These are phyloP conservation scores for Emydura subglobosa DNA, from an alignment of 2,113 vertebrate genomes.

Conservation along the genomic window DNA sequence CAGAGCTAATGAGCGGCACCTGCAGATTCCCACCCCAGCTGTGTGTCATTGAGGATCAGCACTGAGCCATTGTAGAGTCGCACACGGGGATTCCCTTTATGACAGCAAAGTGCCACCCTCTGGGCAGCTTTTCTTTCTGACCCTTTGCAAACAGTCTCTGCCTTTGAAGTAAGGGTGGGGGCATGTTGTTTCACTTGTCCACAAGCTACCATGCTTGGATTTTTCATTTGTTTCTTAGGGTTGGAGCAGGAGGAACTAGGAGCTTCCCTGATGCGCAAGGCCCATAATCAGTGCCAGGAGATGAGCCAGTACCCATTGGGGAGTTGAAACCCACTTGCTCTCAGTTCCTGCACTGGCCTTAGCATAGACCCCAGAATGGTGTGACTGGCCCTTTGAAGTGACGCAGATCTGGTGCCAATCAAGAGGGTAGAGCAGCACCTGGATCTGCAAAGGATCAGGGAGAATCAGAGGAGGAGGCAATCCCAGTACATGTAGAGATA, in stretches of 20 bases:
- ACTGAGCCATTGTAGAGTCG: not conserved
- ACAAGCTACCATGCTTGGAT: not conserved
- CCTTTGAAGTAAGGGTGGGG: not conserved
- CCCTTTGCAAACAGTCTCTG: not conserved
- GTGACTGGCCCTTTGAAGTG: not conserved
- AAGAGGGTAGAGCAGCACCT: not conserved
- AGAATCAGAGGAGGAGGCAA: not conserved
- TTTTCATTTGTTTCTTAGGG: accelerated
- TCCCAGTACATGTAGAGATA: not conserved
- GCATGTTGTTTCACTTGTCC: not conserved
- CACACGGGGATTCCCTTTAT: accelerated
- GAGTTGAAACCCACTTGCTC: not conserved
- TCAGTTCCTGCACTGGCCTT: not conserved
- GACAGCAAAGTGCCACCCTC: accelerated
- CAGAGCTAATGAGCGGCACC: not conserved
- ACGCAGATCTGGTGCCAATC: not conserved
- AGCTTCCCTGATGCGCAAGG: accelerated
- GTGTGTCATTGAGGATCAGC: accelerated
- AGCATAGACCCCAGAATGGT: no score
- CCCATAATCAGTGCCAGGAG: not conserved
- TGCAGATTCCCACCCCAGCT: not conserved
- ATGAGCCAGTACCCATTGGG: not conserved
- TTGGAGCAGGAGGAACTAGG: accelerated
- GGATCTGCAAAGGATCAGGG: not conserved
- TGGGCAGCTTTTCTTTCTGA: not conserved